These are phyloP conservation scores for Orussus abietinus DNA, from an alignment of 1,140 invertebrate genomes.

Conservation along the genomic window DNA sequence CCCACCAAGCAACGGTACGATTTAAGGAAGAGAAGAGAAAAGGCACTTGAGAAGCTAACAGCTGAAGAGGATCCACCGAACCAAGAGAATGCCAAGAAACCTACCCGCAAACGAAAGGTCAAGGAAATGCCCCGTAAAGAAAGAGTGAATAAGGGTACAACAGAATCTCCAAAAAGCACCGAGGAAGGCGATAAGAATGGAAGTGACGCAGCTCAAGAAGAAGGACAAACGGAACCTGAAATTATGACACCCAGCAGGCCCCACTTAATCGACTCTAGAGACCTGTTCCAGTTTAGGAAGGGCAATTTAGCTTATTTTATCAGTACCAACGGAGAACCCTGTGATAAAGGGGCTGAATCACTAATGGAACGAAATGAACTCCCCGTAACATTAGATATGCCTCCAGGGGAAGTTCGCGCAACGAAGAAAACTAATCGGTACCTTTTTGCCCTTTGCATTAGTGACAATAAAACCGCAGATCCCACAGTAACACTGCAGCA, in stretches of 20 bases:
- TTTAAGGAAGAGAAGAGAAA: no score
- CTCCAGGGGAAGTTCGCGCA: not conserved
- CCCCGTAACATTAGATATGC: not conserved
- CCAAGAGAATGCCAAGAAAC: no score
- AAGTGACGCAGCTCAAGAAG: not conserved
- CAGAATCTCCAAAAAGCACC: not conserved
- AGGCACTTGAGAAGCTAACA: no score
- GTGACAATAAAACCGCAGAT: conserved; percentile 2
- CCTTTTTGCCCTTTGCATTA: conserved; percentile 5
- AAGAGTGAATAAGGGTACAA: not conserved
- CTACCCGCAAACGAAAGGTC: no score
- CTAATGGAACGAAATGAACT: conserved; percentile 1
- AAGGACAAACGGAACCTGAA: not conserved
- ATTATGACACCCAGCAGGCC: not conserved
- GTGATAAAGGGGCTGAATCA: conserved; percentile 1
- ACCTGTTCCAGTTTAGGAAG: conserved; percentile 2
- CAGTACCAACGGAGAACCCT: conserved; percentile 1
- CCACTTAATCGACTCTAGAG: conserved; percentile 5
- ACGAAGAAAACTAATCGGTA: conserved; percentile 1
- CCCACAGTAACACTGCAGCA: not conserved
- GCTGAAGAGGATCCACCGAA: no score
- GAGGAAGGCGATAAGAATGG: not conserved
- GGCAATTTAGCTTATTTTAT: conserved; percentile 4
- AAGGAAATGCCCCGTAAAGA: conserved; percentile 1
- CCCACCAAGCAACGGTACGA: no score